These are phyloP conservation scores for Pseudomyrmex dendroicus DNA, from an alignment of 1,140 invertebrate genomes.

Conservation along the genomic window DNA sequence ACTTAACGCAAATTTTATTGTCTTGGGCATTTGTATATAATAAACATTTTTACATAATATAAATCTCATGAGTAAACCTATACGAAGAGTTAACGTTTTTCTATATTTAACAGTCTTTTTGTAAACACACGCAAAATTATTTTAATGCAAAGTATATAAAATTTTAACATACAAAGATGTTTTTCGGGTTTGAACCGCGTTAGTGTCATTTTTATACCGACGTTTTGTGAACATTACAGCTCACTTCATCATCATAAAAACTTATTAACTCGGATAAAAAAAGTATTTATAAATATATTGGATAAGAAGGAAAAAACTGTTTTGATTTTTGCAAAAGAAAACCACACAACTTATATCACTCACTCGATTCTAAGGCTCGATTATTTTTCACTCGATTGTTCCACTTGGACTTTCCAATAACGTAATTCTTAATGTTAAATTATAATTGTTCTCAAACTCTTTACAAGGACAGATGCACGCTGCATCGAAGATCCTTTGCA, in stretches of 20 bases:
- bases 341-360: background rate
- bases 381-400: background rate
- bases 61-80: background rate
- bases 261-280: background rate
- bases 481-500: conserved; percentile 20
- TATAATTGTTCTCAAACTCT: background rate
- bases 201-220: too few relatives aligned
- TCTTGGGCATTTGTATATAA: background rate
- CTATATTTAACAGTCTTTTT: background rate
- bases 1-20: conserved; percentile 11
- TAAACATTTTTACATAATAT: background rate
- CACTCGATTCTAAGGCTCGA: background rate
- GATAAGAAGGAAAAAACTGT: background rate
- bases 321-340: background rate
- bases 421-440: background rate
- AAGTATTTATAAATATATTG: background rate
- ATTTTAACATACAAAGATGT: too few relatives aligned
- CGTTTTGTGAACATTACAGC: too few relatives aligned
- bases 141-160: background rate
- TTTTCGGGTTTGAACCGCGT: too few relatives aligned
- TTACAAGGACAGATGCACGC: conserved; percentile 1
- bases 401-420: background rate
- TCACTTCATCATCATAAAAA: too few relatives aligned
- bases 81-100: background rate
- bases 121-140: background rate